phyloP scores from a whole-genome alignment of 2,797 vertebrate species.

The Dendrocincla fuliginosa region DNA sequence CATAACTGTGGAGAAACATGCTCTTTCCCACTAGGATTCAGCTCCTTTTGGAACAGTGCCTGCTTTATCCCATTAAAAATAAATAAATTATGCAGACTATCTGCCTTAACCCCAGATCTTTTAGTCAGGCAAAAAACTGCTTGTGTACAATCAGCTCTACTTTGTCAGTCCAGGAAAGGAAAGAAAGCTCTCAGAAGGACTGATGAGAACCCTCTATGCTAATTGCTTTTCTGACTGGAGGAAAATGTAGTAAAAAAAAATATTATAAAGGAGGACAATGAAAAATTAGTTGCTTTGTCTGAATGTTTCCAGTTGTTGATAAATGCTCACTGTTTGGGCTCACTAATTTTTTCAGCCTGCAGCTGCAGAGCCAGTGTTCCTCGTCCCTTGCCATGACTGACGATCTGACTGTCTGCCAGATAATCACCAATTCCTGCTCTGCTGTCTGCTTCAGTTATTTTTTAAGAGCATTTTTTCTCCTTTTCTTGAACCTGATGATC shows the following conservation, averaged over 20 bases:
- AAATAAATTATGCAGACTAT: not conserved
- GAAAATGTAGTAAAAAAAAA: not conserved
- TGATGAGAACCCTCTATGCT: not conserved
- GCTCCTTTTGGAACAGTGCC: not conserved
- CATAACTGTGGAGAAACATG: not conserved
- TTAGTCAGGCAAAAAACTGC: not conserved
- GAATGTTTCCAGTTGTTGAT: slow-evolving; percentile 69
- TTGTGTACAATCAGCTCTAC: not conserved
- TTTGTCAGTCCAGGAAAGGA: not conserved
- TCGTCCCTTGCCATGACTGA: slow-evolving; percentile 79
- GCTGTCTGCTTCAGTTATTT: slow-evolving; percentile 73
- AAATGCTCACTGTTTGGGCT: slow-evolving; percentile 61
- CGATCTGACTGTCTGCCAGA: slow-evolving; percentile 76
- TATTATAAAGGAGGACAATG: slow-evolving; percentile 42
- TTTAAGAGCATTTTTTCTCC: slow-evolving; percentile 68
- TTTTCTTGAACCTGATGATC: slow-evolving; percentile 85
- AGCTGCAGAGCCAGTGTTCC: slow-evolving; percentile 74
- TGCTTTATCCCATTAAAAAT: not conserved
- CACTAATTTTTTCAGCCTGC: slow-evolving; percentile 45
- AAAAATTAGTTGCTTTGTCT: slow-evolving; percentile 71
- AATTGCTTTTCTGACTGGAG: slow-evolving; percentile 7
- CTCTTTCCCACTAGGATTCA: not conserved
- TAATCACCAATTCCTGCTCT: slow-evolving; percentile 78
- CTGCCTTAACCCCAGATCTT: not conserved
- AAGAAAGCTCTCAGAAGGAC: not conserved